Percentiles rank a stretch among this genome's conserved stretches.
phyloP scores from a whole-genome alignment of 2,797 vertebrate species.

The Dicrostonyx torquatus region DNA sequence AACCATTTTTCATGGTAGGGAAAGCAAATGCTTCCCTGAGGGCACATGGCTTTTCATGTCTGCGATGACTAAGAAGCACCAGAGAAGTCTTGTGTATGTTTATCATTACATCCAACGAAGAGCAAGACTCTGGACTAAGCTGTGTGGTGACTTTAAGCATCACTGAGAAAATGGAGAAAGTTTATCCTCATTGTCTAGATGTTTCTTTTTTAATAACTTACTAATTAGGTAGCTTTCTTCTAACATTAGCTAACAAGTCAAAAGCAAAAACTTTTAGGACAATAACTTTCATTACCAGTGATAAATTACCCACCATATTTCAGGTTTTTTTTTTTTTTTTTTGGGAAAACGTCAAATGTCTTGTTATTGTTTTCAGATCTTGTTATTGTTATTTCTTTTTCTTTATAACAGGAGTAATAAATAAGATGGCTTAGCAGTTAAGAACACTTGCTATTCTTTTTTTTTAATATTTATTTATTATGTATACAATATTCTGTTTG shows the following conservation, averaged over 20 bases:
- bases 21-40: constrained; percentile 57
- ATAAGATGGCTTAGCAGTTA: neutral
- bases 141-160: constrained; percentile 41
- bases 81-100: neutral
- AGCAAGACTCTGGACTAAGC: constrained; percentile 7
- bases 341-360: constrained; percentile 3
- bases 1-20: constrained; percentile 62
- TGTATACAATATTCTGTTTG: too few species aligned
- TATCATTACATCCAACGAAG: constrained; percentile 52
- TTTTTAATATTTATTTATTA: too few species aligned
- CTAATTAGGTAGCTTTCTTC: constrained; percentile 37
- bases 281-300: constrained; percentile 44
- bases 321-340: neutral
- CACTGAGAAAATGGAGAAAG: constrained; percentile 29
- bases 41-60: constrained; percentile 39
- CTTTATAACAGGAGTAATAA: neutral
- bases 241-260: constrained; percentile 46
- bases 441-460: neutral
- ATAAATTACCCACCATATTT: constrained; percentile 30
- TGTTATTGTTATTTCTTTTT: neutral
- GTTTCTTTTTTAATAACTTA: constrained; percentile 49
- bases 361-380: constrained; percentile 11
- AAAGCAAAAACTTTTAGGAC: constrained; percentile 49
- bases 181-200: constrained; percentile 32
- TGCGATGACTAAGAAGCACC: constrained; percentile 48